These are phyloP conservation scores for Tyrophagus putrescentiae DNA, from an alignment of 1,140 invertebrate genomes.

Conservation along the genomic window DNA sequence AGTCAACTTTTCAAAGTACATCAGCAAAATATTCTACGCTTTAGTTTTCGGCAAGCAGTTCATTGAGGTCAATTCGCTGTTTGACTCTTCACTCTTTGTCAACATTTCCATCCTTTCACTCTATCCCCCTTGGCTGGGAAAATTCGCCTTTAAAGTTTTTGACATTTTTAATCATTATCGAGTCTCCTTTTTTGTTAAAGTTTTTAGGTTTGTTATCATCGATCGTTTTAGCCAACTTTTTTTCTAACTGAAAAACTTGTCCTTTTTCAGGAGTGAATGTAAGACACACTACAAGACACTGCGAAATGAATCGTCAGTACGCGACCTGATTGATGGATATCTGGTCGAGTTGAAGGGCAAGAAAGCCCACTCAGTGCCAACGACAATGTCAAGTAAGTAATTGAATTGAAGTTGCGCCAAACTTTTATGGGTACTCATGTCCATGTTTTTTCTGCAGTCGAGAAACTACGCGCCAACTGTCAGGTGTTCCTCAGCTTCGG, in stretches of 20 bases:
- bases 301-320: neutral
- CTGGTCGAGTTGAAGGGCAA: constrained; percentile 15
- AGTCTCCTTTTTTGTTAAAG: neutral
- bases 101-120: constrained; percentile 2
- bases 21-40: constrained; percentile 23
- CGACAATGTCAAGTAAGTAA: constrained; percentile 21
- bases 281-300: constrained; percentile 12
- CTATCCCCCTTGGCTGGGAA: constrained; percentile 6
- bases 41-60: constrained; percentile 24
- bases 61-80: constrained; percentile 21
- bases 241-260: neutral
- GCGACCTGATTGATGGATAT: constrained; percentile 23
- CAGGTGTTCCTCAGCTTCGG: constrained; percentile 28
- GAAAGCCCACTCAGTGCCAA: neutral
- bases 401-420: neutral
- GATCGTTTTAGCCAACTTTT: neutral
- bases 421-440: neutral
- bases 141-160: constrained; percentile 15
- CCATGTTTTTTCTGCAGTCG: too few relatives aligned
- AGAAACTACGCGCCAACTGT: constrained; percentile 21
- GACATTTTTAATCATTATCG: constrained; percentile 8
- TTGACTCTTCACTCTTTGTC: constrained; percentile 10
- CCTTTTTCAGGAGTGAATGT: constrained; percentile 3
- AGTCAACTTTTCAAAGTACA: constrained; percentile 18
- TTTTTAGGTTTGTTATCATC: constrained; percentile 15